Evolutionary conservation across 2,113 vertebrate species (phyloP).

Genomic region (Pionites leucogaster): DNA sequence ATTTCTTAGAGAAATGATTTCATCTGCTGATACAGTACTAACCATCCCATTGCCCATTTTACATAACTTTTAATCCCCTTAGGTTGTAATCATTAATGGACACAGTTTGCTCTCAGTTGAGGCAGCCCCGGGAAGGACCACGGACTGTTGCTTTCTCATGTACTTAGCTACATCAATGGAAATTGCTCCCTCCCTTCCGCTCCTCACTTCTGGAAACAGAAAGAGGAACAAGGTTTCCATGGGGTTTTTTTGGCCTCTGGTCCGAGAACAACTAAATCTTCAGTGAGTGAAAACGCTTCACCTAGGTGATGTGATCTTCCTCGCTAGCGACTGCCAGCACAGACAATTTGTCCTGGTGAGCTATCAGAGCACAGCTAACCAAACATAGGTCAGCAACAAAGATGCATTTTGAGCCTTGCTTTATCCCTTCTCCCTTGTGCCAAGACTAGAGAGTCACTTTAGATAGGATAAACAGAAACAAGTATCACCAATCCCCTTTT

Average conservation of each 20-base stretch:
- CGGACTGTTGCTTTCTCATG: rapidly evolving
- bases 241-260: not conserved
- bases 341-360: not conserved
- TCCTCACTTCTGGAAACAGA: not conserved
- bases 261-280: not conserved
- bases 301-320: not conserved
- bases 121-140: not conserved
- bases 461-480: not conserved
- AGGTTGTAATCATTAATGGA: not conserved
- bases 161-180: not conserved
- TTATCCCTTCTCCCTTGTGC: not conserved
- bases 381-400: rapidly evolving
- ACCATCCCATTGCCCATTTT: not conserved
- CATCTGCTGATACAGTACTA: not conserved
- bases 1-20: not conserved
- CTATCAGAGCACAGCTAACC: rapidly evolving
- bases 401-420: not conserved
- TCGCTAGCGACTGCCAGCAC: not conserved
- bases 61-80: not conserved
- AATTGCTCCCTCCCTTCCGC: not conserved
- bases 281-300: not conserved
- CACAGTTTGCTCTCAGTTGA: not conserved
- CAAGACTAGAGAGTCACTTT: not conserved
- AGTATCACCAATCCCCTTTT: not conserved
- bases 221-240: not conserved